Conservation (phyloP, 2,113 vertebrate species). For the Catharus minimus region DNA sequence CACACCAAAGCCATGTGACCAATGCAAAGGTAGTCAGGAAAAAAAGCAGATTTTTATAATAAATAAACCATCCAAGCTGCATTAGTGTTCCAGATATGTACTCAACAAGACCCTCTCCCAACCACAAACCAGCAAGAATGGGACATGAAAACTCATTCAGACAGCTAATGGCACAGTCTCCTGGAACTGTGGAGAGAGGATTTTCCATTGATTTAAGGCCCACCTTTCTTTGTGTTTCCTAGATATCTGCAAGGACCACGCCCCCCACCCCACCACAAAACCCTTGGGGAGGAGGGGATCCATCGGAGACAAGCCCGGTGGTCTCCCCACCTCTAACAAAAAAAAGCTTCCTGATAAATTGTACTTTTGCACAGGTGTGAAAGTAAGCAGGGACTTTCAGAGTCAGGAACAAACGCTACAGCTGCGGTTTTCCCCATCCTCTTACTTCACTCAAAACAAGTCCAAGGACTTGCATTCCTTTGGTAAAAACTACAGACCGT, state of each 20-base stretch:
- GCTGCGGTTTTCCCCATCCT: not conserved
- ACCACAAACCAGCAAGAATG: slow-evolving; percentile 63
- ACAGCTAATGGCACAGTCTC: slow-evolving; percentile 63
- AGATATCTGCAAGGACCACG: not conserved
- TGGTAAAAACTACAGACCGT: slow-evolving; percentile 62
- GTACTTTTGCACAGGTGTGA: slow-evolving; percentile 21
- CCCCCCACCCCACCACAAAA: not conserved
- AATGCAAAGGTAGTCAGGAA: slow-evolving; percentile 70
- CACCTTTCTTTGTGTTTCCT: slow-evolving; percentile 58
- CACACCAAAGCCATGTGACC: slow-evolving; percentile 67
- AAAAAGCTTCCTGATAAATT: slow-evolving; percentile 5
- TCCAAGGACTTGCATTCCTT: slow-evolving; percentile 56
- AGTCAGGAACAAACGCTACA: not conserved
- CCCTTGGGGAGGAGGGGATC: not conserved
- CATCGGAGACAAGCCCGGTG: not conserved
- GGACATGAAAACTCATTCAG: slow-evolving; percentile 60
- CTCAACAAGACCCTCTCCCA: slow-evolving; percentile 55
- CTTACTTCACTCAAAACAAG: slow-evolving; percentile 20
- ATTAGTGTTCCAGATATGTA: slow-evolving; percentile 71
- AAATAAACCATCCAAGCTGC: slow-evolving; percentile 59
- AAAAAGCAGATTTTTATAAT: slow-evolving; percentile 61
- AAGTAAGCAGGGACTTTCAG: slow-evolving; percentile 21
- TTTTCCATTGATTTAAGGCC: slow-evolving; percentile 70
- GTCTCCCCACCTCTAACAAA: not conserved
- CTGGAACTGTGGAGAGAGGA: slow-evolving; percentile 55